Evolutionary conservation across 2,888 invertebrate species (phyloP).

Genomic region (Pherbina coryleti): DNA sequence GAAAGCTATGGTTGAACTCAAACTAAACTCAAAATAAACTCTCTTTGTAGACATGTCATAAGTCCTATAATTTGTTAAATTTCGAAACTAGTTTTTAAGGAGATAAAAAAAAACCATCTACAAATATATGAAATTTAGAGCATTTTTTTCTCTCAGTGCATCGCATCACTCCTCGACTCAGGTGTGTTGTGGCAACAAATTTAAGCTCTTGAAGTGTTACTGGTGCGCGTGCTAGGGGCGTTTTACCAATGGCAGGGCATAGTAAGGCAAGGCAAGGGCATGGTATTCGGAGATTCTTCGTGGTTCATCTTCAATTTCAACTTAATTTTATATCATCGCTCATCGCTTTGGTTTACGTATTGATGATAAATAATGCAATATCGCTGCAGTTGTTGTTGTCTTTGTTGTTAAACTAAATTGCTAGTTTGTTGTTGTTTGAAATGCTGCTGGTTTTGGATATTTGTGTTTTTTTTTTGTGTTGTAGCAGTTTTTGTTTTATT

Average conservation of each 20-base stretch:
- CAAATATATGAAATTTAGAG: too few relatives aligned
- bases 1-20: too few relatives aligned
- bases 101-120: too few relatives aligned
- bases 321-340: constrained; percentile 14
- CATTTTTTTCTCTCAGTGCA: background rate
- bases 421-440: constrained; percentile 23
- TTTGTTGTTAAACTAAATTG: constrained; percentile 30
- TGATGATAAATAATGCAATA: constrained; percentile 45
- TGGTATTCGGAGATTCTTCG: background rate
- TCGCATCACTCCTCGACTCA: background rate
- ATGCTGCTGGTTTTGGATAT: constrained; percentile 23
- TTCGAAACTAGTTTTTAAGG: background rate
- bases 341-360: constrained; percentile 32
- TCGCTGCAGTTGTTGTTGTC: constrained; percentile 32
- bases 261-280: background rate
- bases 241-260: constrained; percentile 48
- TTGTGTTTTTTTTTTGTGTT: constrained; percentile 31
- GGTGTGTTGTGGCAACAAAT: background rate
- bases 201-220: constrained; percentile 39
- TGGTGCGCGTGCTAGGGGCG: constrained; percentile 58
- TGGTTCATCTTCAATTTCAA: background rate
- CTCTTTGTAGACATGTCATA: too few relatives aligned
- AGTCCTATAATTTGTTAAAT: too few relatives aligned
- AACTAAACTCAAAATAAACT: too few relatives aligned
- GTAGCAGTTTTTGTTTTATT: constrained; percentile 39